phyloP scores from a whole-genome alignment of 2,797 vertebrate species.

The Hylomyscus alleni region DNA sequence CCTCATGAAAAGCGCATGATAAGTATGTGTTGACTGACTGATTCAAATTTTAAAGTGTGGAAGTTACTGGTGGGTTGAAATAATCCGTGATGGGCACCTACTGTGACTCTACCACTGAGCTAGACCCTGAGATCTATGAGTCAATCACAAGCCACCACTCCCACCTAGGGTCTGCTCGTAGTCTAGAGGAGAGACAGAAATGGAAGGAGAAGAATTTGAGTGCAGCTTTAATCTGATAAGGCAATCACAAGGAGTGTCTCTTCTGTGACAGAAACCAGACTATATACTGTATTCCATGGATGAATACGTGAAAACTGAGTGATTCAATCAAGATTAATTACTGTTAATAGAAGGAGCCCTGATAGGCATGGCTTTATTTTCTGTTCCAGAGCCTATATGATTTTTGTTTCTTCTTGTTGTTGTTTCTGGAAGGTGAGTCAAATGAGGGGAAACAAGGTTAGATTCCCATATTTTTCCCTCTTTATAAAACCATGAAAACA shows the following conservation, averaged over 20 bases:
- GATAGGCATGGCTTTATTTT: background rate
- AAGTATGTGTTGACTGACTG: constrained; percentile 59
- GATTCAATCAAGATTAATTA: constrained; percentile 26
- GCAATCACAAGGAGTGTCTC: background rate
- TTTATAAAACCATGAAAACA: background rate
- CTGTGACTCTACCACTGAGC: background rate
- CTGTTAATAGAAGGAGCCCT: background rate
- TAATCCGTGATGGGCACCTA: background rate
- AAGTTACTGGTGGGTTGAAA: constrained; percentile 13
- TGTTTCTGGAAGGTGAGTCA: background rate
- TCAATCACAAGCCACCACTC: background rate
- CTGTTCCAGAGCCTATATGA: background rate
- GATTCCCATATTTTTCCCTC: background rate
- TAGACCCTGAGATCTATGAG: background rate
- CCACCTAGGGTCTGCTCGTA: background rate
- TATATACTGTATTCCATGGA: background rate
- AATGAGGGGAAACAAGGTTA: background rate
- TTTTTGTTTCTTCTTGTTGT: background rate
- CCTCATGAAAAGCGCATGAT: constrained; percentile 53
- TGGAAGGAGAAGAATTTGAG: background rate
- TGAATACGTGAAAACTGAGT: background rate
- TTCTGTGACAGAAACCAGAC: background rate
- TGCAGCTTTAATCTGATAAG: background rate
- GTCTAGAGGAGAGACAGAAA: background rate
- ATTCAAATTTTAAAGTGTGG: background rate